Evolutionary conservation across 1,140 invertebrate species (phyloP).

Genomic region (Pteromalus puparum): DNA sequence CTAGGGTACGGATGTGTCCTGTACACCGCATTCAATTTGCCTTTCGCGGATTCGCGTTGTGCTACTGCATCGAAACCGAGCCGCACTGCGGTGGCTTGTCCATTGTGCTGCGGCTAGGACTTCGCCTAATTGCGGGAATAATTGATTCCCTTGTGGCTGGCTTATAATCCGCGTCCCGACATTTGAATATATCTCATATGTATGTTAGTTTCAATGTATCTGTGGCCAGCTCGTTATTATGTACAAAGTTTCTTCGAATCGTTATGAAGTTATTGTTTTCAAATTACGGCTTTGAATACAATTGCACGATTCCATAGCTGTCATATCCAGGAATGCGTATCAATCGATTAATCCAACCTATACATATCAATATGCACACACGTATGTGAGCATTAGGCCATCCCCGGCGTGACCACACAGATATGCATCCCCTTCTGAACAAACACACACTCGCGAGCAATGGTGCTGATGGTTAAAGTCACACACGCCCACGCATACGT

Average conservation of each 20-base stretch:
- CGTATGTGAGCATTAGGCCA: neutral
- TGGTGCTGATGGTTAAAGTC: neutral
- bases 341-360: constrained; percentile 22
- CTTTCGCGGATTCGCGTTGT: constrained; percentile 29
- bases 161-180: neutral
- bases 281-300: neutral
- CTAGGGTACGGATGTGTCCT: constrained; percentile 47
- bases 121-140: constrained; percentile 52
- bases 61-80: neutral
- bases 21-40: constrained; percentile 40
- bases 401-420: neutral
- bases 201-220: neutral
- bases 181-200: constrained; percentile 48
- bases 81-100: constrained; percentile 18
- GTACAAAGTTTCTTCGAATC: too few relatives aligned
- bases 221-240: neutral
- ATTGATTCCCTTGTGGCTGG: constrained; percentile 42
- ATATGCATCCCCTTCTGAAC: neutral
- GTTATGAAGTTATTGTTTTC: too few relatives aligned
- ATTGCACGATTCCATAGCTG: neutral
- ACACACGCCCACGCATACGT: too few relatives aligned
- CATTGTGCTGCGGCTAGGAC: constrained; percentile 38
- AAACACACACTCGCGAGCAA: too few relatives aligned
- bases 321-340: constrained; percentile 11
- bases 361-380: neutral